phyloP scores from a whole-genome alignment of 1,140 invertebrate species.

The Heliothis virescens region DNA sequence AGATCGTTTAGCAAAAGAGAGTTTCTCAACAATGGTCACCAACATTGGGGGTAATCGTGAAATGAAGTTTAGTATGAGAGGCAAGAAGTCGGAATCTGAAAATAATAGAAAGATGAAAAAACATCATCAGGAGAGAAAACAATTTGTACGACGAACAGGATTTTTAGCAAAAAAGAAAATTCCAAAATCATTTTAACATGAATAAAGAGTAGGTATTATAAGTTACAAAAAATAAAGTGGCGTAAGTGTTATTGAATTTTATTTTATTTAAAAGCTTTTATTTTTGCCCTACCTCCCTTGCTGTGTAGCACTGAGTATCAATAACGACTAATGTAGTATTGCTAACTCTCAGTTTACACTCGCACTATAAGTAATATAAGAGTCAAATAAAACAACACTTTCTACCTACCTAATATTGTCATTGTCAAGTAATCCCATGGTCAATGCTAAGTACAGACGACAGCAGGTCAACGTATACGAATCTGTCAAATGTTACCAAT shows the following conservation, averaged over 20 bases:
- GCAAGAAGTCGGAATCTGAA: conserved; percentile 83
- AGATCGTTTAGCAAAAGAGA: conserved; percentile 89
- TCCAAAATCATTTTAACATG: conserved; percentile 61
- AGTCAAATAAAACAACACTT: no score
- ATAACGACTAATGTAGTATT: no score
- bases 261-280: conserved; percentile 1
- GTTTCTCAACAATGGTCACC: conserved; percentile 85
- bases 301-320: no score
- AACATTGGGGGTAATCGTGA: conserved; percentile 90
- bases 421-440: no score
- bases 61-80: conserved; percentile 90
- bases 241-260: neutral
- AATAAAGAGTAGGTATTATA: neutral
- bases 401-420: no score
- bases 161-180: conserved; percentile 76
- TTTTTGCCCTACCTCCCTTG: neutral
- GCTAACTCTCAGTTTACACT: no score
- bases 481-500: no score
- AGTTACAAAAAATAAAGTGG: neutral
- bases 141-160: conserved; percentile 90
- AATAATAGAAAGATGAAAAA: conserved; percentile 87
- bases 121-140: conserved; percentile 91
- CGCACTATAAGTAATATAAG: no score
- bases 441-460: no score
- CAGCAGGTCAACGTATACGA: no score